phyloP scores from a whole-genome alignment of 2,797 vertebrate species.

The Scolopax bukidnonensis region DNA sequence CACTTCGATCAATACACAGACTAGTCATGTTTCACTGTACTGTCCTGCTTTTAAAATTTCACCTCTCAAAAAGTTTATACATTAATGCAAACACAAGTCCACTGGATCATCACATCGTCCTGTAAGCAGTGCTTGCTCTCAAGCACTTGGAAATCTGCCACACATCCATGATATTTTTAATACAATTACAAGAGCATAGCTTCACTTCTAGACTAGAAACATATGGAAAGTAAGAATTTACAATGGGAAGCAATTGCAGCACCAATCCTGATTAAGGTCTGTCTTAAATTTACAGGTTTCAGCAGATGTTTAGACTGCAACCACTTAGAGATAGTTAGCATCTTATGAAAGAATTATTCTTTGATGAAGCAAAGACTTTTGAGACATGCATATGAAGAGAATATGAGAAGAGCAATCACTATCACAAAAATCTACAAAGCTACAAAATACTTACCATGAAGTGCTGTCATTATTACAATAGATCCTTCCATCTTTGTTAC shows the following conservation, averaged over 20 bases:
- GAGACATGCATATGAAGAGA: background rate
- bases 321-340: background rate
- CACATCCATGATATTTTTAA: background rate
- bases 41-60: background rate
- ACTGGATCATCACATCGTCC: background rate
- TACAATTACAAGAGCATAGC: background rate
- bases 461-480: background rate
- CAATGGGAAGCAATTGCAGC: background rate
- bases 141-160: background rate
- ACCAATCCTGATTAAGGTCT: background rate
- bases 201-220: background rate
- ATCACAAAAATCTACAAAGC: background rate
- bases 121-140: background rate
- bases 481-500: background rate
- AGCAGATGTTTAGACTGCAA: background rate
- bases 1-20: background rate
- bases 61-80: background rate
- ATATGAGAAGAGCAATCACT: background rate
- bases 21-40: rapidly evolving
- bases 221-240: background rate
- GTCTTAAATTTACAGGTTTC: background rate
- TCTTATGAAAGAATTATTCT: background rate
- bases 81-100: background rate
- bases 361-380: background rate
- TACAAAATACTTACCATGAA: background rate